Evolutionary conservation across 2,888 invertebrate genomes (phyloP), one percentile per base, ranked within the genome.

Genomic region (Andrena minutula): DNA sequence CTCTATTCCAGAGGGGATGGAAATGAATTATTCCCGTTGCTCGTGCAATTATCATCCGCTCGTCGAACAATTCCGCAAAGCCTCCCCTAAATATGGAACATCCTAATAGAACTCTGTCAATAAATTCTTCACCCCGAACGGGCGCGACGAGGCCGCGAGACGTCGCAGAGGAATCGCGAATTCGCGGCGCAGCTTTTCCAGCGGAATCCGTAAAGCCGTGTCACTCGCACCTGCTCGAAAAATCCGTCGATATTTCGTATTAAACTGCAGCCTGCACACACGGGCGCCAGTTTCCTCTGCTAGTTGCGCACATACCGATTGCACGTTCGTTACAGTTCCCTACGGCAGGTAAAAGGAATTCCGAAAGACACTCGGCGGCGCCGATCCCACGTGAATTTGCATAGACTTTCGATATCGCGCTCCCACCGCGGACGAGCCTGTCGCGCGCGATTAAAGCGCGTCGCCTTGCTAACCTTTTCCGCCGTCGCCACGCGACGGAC

Each of bases 301-400:
- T 79, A 74, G 65, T 76, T 10, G 20, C 53, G 64, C 28, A 10
- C 53, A 35, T 30, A 23, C 49, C 5, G 12, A 2, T 23, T 6
- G 3, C 35, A 20, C 30, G 26, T 23, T 20, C 30, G 64, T 51
- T 70, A 69, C 58, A 32, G 35, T 65, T 70, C 8, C 51, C 35
- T 35, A 5, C 47, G 47, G 20, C 41, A 32, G 26, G 63, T 64
- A 49, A 28, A 65, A 80, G 75, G 87, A 87, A 86, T 86, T 86
- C 82, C 60, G 78, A 85, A 79, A 84, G 85, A 71, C 71, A 69
- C 75, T 41, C 16, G 35, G 56, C 41, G 32, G 79, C 75, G 89
- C 88, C 89, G 86, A 84, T 88, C 88, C 87, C 87, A 81, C 79
- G 86, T 86, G 84, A 87, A 89, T 89, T 87, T 89, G 84, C 90